Conservation (phyloP, 2,113 vertebrate genomes). For the Rafetus swinhoei region DNA sequence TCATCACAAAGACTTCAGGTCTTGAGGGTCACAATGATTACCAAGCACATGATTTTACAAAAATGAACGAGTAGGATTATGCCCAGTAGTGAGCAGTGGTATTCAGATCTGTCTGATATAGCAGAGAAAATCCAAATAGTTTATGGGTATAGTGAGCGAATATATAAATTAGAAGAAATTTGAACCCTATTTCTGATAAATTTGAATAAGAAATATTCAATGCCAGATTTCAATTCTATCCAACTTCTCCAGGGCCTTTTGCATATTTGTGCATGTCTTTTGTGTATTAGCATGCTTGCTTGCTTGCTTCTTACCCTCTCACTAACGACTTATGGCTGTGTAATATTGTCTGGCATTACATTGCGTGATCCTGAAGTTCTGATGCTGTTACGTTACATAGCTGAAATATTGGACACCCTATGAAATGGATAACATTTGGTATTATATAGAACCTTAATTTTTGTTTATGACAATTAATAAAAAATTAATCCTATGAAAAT, state of each 20-base stretch:
- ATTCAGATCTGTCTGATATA: not conserved
- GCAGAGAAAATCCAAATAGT: not conserved
- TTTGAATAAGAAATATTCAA: not conserved
- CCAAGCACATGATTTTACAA: not conserved
- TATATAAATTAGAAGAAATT: not conserved
- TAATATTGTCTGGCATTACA: not conserved
- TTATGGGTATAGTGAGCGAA: not conserved
- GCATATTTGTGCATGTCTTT: not conserved
- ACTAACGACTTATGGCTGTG: not conserved
- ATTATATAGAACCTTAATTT: not conserved
- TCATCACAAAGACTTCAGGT: not conserved
- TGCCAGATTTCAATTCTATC: not conserved
- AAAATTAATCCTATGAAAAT: not conserved
- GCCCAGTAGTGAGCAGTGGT: not conserved
- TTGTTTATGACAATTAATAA: not conserved
- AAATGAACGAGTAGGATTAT: not conserved
- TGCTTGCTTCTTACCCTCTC: not conserved
- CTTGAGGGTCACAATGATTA: not conserved
- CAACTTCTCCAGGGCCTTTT: not conserved
- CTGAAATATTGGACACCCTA: not conserved
- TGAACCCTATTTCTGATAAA: not conserved
- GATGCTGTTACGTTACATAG: not conserved
- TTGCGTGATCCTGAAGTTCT: not conserved
- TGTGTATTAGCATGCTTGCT: not conserved
- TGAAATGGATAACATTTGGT: not conserved